These are phyloP conservation scores for Saccostrea cuccullata DNA, from an alignment of 1,140 invertebrate genomes.

Conservation along the genomic window DNA sequence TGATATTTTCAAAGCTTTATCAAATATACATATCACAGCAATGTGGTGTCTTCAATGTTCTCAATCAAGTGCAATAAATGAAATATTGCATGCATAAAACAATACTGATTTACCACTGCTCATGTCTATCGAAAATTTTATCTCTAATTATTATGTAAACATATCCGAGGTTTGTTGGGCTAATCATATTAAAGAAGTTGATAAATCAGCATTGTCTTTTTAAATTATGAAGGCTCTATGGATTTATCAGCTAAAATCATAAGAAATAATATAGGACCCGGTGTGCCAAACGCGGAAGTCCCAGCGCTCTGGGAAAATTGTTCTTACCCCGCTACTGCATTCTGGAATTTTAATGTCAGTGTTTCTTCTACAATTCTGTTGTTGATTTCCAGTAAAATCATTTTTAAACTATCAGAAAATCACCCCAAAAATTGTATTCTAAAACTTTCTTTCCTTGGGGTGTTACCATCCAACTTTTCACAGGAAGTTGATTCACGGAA, in stretches of 20 bases:
- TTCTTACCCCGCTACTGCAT: slow-evolving; percentile 94
- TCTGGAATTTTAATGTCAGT: slow-evolving; percentile 95
- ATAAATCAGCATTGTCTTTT: too few species aligned
- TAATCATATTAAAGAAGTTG: too few species aligned
- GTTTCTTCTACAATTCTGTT: slow-evolving; percentile 99
- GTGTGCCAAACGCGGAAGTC: slow-evolving; percentile 33
- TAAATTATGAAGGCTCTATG: too few species aligned
- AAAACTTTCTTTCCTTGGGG: background rate
- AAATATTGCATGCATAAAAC: too few species aligned
- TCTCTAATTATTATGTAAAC: too few species aligned
- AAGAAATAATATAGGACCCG: background rate
- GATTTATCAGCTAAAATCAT: background rate
- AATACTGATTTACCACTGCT: too few species aligned
- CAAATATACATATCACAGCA: too few species aligned
- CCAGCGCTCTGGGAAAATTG: background rate
- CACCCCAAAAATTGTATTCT: background rate
- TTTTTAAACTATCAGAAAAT: slow-evolving; percentile 75
- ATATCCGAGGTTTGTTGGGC: too few species aligned
- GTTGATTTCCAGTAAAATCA: slow-evolving; percentile 99
- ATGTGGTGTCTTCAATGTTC: too few species aligned
- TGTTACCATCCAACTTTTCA: slow-evolving; percentile 15
- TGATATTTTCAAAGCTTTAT: too few species aligned
- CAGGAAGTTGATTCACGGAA: slow-evolving; percentile 25
- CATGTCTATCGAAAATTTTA: too few species aligned
- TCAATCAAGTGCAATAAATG: too few species aligned